phyloP scores from a whole-genome alignment of 2,797 vertebrate genomes.

The Huso huso region DNA sequence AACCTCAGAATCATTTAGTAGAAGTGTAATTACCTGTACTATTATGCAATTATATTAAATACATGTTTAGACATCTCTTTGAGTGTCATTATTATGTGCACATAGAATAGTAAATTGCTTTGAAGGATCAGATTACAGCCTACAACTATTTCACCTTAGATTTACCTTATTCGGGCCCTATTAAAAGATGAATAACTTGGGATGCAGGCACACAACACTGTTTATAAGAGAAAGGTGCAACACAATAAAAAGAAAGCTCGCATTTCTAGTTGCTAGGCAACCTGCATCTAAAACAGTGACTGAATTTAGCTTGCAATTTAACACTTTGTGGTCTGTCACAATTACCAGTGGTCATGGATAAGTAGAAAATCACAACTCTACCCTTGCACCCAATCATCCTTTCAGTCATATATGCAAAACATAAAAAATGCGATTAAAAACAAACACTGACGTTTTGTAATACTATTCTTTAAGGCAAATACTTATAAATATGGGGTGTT shows the following conservation, averaged over 20 bases:
- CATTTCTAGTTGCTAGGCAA: constrained; percentile 59
- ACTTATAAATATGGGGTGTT: too few relatives aligned
- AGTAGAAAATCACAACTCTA: too few relatives aligned
- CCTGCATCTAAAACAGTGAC: constrained; percentile 42
- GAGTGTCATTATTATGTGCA: too few relatives aligned
- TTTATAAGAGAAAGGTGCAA: constrained; percentile 43
- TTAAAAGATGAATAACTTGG: constrained; percentile 15
- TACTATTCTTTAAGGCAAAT: too few relatives aligned
- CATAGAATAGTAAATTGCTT: neutral
- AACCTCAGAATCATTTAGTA: too few relatives aligned
- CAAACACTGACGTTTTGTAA: too few relatives aligned
- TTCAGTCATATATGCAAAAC: too few relatives aligned
- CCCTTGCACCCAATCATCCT: neutral
- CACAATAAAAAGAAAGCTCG: constrained; percentile 46
- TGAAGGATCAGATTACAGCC: neutral
- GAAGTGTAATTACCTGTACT: too few relatives aligned
- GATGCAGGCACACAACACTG: constrained; percentile 24
- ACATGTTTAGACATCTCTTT: too few relatives aligned
- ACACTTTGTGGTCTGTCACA: constrained; percentile 38
- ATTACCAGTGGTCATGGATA: constrained; percentile 3
- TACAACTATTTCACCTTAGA: neutral
- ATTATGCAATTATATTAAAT: too few relatives aligned
- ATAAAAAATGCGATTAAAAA: too few relatives aligned
- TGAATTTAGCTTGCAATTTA: constrained; percentile 43
- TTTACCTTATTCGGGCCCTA: constrained; percentile 6